Evolutionary conservation across 2,797 vertebrate genomes (phyloP).

Genomic region (Corythornis leucogaster): DNA sequence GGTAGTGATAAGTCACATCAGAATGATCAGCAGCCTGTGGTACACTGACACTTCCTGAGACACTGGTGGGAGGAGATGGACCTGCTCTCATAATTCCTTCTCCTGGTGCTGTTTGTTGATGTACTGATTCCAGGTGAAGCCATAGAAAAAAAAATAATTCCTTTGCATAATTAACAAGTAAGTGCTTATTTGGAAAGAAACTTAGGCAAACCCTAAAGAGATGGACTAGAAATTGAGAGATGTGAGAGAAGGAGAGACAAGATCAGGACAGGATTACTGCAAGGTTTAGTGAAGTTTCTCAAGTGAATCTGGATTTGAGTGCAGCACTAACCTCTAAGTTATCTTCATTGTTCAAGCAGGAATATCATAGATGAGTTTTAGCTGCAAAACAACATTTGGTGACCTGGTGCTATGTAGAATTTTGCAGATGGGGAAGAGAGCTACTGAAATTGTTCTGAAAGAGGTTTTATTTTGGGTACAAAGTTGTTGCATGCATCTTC

Average conservation of each 20-base stretch:
- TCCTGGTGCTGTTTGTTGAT: neutral
- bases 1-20: fast-evolving
- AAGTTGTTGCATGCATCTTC: neutral
- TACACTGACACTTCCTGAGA: neutral
- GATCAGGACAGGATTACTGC: neutral
- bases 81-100: neutral
- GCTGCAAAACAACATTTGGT: neutral
- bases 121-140: neutral
- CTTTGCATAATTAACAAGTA: neutral
- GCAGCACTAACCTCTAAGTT: neutral
- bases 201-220: neutral
- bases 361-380: neutral
- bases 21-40: neutral
- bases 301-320: neutral
- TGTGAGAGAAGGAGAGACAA: neutral
- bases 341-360: neutral
- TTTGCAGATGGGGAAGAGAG: neutral
- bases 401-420: neutral
- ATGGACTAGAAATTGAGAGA: neutral
- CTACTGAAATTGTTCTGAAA: neutral
- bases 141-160: neutral
- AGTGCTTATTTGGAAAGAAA: neutral
- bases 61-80: neutral
- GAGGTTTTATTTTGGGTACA: neutral
- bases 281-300: neutral